Conservation (phyloP, 1,140 invertebrate species). For the Vollenhovia emeryi region DNA sequence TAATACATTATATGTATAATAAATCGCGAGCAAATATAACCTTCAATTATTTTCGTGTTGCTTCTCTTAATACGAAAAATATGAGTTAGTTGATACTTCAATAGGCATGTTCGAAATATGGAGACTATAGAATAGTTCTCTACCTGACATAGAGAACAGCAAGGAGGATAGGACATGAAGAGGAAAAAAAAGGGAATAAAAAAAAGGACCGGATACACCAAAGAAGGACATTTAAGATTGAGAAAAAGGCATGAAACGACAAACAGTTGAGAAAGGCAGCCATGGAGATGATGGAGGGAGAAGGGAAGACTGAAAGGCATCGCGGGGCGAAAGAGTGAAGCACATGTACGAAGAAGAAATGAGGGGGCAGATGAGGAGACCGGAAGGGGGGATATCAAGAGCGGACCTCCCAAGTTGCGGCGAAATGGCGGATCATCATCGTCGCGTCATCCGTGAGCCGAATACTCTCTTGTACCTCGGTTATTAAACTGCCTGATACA, state of each 20-base stretch:
- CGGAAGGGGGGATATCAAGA: constrained; percentile 82
- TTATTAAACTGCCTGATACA: constrained; percentile 67
- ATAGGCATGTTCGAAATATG: constrained; percentile 69
- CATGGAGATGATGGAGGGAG: constrained; percentile 73
- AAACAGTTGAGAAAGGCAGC: constrained; percentile 71
- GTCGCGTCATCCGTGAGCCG: constrained; percentile 84
- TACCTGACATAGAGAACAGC: constrained; percentile 68
- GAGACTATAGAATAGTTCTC: constrained; percentile 81
- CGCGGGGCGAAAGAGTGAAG: constrained; percentile 74
- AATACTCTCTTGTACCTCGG: constrained; percentile 73
- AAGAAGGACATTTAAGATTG: constrained; percentile 65
- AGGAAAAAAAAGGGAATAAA: constrained; percentile 51
- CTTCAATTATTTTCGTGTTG: constrained; percentile 56
- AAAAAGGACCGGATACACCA: constrained; percentile 20
- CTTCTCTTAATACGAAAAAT: constrained; percentile 73
- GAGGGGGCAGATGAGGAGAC: constrained; percentile 70
- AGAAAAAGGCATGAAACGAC: constrained; percentile 66
- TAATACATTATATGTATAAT: too few species aligned
- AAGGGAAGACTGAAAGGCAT: constrained; percentile 43
- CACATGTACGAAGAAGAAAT: constrained; percentile 82
- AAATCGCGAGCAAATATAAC: too few species aligned
- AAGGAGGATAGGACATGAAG: constrained; percentile 32
- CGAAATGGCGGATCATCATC: constrained; percentile 85
- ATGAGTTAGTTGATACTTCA: constrained; percentile 77
- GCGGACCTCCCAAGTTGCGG: constrained; percentile 86